Evolutionary conservation across 2,797 vertebrate species (phyloP), one percentile per base, ranked within the genome.

Genomic region (Hoplostethus atlanticus): DNA sequence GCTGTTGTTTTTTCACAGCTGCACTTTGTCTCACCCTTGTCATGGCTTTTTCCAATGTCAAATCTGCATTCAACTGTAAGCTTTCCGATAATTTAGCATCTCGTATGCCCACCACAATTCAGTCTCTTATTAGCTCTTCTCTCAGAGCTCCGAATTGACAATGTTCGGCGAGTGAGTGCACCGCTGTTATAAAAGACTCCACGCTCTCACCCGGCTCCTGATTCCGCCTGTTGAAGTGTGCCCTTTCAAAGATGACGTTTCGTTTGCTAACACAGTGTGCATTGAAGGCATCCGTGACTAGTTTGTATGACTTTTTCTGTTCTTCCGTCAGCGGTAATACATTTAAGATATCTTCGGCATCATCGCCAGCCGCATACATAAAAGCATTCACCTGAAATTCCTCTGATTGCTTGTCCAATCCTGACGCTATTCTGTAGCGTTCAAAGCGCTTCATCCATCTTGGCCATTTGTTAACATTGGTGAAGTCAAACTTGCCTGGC

Each of bases 211-310:
- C 60, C 6, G 46, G 54, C 15, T 73, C 57, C 44, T 83, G 64
- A 34, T n/a, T 64, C n/a, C 52, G 6, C 5, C 63, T 10, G 42
- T 68, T 79, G 38, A 79, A 84, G 28, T 28, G 2, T 40, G 61
- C 79, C 11, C 55, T 51, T 63, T 80, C 70, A 34, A 40, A 84
- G 11, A 86, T 81, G 2, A 76, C 9, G 6, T 80, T 76, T 9
- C 8, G 1, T 52, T 82, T 82, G 31, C 73, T 77, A 1, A 83
- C 48, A 30, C 64, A 83, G 30, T 76, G 80, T 17, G 1, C 13
- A 13, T 11, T 44, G 21, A 82, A 82, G 1, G 66, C 62, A 6
- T 34, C 31, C 21, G 16, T 72, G 9, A n/a, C n/a, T n/a, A n/a
- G n/a, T n/a, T n/a, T n/a, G n/a, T n/a, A n/a, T n/a, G n/a, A n/a